Conservation (phyloP, 2,113 vertebrate genomes). For the Casuarius casuarius region DNA sequence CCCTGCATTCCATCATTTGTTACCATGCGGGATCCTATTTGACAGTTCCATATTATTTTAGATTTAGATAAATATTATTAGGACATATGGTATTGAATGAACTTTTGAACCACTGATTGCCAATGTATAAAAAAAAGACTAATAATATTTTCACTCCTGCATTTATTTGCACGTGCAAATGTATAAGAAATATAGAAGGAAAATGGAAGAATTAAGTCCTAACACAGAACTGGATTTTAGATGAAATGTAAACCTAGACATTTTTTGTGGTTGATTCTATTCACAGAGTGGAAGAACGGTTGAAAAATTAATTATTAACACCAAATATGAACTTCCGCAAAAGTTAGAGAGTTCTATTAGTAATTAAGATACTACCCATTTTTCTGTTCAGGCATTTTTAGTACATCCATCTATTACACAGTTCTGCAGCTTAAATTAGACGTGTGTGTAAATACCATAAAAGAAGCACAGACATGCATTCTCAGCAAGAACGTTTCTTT, state of each 20-base stretch:
- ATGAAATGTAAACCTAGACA: not conserved
- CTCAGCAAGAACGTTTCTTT: not conserved
- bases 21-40: conserved; percentile 84
- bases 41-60: conserved; percentile 79
- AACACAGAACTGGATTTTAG: not conserved
- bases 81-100: conserved; percentile 75
- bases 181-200: not conserved
- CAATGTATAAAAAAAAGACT: conserved; percentile 21
- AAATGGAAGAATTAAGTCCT: conserved; percentile 12
- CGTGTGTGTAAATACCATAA: conserved; percentile 28
- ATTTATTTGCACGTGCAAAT: conserved; percentile 48
- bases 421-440: conserved; percentile 31
- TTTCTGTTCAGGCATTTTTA: conserved; percentile 34
- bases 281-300: conserved; percentile 1
- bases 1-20: conserved; percentile 90
- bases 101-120: conserved; percentile 78
- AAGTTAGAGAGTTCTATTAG: conserved; percentile 50
- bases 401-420: not conserved
- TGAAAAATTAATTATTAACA: conserved; percentile 46
- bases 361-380: conserved; percentile 35
- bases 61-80: conserved; percentile 82
- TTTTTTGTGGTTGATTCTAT: conserved; percentile 41
- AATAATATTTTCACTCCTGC: conserved; percentile 46
- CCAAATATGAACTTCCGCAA: conserved; percentile 41
- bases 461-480: not conserved